These are phyloP conservation scores for Galbula dea DNA, from an alignment of 2,113 vertebrate genomes.

Conservation along the genomic window DNA sequence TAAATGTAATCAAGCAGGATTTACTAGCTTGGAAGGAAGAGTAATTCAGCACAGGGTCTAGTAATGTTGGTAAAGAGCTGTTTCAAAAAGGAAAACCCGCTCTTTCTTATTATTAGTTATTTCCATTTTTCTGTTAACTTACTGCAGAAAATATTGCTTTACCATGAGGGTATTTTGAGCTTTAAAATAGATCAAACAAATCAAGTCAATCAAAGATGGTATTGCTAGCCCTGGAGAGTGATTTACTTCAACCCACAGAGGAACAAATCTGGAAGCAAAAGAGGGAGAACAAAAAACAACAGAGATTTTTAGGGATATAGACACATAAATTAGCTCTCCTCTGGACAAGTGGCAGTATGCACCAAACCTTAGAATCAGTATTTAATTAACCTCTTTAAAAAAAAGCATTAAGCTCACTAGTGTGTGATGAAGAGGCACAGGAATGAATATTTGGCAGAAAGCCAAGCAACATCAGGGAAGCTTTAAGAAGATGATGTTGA, in stretches of 20 bases:
- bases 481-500: neutral
- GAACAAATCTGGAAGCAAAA: neutral
- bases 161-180: neutral
- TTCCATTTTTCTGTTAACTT: slow-evolving; percentile 40
- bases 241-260: slow-evolving; percentile 5
- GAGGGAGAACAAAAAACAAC: neutral
- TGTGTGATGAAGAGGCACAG: neutral
- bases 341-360: neutral
- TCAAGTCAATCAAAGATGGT: neutral
- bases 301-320: neutral
- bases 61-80: neutral
- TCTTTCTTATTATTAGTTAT: slow-evolving; percentile 17
- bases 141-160: slow-evolving; percentile 24
- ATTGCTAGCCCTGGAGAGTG: neutral
- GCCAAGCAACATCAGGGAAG: neutral
- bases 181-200: neutral
- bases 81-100: slow-evolving; percentile 5
- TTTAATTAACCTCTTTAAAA: slow-evolving; percentile 41
- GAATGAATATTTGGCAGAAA: neutral
- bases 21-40: neutral
- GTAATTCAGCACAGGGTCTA: neutral
- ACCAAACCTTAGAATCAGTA: neutral
- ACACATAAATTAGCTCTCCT: neutral
- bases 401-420: neutral
- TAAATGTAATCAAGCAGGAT: neutral